Evolutionary conservation across 2,888 invertebrate species (phyloP).

Genomic region (Eristalinus aeneus): DNA sequence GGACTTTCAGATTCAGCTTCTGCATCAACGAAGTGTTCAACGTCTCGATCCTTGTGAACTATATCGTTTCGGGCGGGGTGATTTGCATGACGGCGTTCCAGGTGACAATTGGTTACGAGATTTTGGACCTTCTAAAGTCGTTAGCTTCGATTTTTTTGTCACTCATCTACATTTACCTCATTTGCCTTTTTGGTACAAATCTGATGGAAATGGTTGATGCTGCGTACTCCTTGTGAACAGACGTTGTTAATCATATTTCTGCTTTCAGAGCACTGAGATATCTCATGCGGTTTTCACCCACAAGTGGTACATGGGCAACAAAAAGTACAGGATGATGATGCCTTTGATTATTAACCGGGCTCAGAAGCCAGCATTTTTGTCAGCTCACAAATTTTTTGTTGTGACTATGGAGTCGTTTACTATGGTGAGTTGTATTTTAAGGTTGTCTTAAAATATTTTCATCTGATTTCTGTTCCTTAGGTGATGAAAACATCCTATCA

Average conservation of each 20-base stretch:
- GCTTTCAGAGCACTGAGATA: slow-evolving; percentile 65
- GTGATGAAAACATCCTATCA: slow-evolving; percentile 72
- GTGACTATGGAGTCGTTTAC: slow-evolving; percentile 73
- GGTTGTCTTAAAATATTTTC: background rate
- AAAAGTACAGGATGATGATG: slow-evolving; percentile 69
- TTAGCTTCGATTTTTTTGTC: slow-evolving; percentile 67
- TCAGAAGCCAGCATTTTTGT: slow-evolving; percentile 70
- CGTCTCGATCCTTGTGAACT: slow-evolving; percentile 71
- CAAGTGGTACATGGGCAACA: slow-evolving; percentile 70
- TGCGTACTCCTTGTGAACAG: background rate
- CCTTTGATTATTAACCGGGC: slow-evolving; percentile 65
- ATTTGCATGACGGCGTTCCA: slow-evolving; percentile 72
- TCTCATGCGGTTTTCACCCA: slow-evolving; percentile 72
- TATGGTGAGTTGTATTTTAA: slow-evolving; percentile 49
- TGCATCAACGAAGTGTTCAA: slow-evolving; percentile 69
- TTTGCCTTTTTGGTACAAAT: slow-evolving; percentile 70
- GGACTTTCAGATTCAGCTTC: slow-evolving; percentile 41
- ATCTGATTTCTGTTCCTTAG: slow-evolving; percentile 33
- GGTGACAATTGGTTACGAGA: slow-evolving; percentile 64
- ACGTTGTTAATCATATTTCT: background rate
- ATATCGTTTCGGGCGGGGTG: slow-evolving; percentile 60
- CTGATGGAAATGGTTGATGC: slow-evolving; percentile 65
- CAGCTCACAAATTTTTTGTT: slow-evolving; percentile 72
- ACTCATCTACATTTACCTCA: slow-evolving; percentile 70
- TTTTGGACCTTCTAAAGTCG: slow-evolving; percentile 70